Evolutionary conservation across 2,113 vertebrate species (phyloP), one percentile per base, ranked within the genome.

Genomic region (Misgurnus anguillicaudatus): DNA sequence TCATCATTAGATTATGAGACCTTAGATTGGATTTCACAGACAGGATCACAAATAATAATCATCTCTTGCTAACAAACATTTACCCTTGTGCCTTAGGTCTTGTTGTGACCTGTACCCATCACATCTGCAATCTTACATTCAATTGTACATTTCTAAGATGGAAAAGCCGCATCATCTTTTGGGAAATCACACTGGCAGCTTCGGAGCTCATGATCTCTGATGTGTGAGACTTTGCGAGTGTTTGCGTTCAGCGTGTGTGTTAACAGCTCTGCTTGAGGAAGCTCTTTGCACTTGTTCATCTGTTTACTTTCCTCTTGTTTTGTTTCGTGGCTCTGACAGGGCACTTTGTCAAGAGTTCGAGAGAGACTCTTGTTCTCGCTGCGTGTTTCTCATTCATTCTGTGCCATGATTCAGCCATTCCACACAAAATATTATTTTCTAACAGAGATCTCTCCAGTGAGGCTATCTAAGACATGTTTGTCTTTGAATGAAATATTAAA

Each of bases 331-430:
- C 61, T 80, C 48, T 47, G 68, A 73, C 69, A 31, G 60, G 4
- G 62, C 61, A 73, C 68, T 79, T 64, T 73, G 78, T 79, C 68
- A 64, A 57, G 19, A 73, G 48, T 65, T 73, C 61, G 60, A 80
- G 36, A 62, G 10, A 36, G 48, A 53, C 61, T 65, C 45, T 63
- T 24, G 42, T 47, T 53, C n/a, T 72, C 13, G 36, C n/a, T 47
- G 63, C 16, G 66, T 41, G 47, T 72, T 53, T 65, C 45, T 66
- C 24, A 57, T 57, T 73, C 42, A 63, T 64, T 71, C 60, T 42
- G 48, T 14, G 41, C 8, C n/a, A n/a, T n/a, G 41, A 51, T 63
- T 80, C 69, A 17, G 68, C 60, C 58, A 63, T 24, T 10, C n/a
- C 19, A 65, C 60, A 63, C 57, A 45, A 64, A 79, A 79, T 48